Conservation (phyloP, 2,888 invertebrate genomes). For the Encarsia formosa region DNA sequence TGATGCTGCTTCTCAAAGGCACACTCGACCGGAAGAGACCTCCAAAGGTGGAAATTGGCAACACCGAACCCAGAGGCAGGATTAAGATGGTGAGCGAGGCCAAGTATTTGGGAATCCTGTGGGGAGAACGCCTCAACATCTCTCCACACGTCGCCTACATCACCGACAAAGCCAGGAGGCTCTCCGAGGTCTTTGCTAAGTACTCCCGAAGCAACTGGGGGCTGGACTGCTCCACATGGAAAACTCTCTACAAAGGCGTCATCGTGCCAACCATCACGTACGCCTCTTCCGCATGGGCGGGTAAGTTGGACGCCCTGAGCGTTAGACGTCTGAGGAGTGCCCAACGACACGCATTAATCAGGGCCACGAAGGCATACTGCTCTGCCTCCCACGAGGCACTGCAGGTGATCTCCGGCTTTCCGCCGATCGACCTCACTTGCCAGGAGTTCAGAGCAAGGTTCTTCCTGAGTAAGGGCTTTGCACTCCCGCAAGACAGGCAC, state of each 20-base stretch:
- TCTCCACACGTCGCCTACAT: neutral
- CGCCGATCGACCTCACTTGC: neutral
- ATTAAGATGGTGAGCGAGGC: neutral
- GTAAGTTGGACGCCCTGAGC: neutral
- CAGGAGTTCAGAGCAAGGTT: too few species aligned
- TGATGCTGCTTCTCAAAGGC: neutral
- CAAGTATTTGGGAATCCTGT: neutral
- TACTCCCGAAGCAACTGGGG: neutral
- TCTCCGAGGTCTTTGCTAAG: neutral
- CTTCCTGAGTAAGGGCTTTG: too few species aligned
- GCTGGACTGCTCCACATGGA: neutral
- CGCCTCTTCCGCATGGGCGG: neutral
- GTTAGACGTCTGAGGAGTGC: neutral
- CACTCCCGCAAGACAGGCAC: too few species aligned
- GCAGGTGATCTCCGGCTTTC: neutral
- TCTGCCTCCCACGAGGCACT: neutral
- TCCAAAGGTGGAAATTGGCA: neutral
- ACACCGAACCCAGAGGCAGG: too few species aligned
- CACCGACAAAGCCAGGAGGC: neutral
- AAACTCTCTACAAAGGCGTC: neutral
- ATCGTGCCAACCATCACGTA: neutral
- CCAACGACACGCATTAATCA: neutral
- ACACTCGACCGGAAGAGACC: neutral
- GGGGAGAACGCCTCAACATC: neutral
- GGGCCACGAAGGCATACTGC: neutral